Conservation (phyloP, 1,140 invertebrate species). For the Drosophila erecta region DNA sequence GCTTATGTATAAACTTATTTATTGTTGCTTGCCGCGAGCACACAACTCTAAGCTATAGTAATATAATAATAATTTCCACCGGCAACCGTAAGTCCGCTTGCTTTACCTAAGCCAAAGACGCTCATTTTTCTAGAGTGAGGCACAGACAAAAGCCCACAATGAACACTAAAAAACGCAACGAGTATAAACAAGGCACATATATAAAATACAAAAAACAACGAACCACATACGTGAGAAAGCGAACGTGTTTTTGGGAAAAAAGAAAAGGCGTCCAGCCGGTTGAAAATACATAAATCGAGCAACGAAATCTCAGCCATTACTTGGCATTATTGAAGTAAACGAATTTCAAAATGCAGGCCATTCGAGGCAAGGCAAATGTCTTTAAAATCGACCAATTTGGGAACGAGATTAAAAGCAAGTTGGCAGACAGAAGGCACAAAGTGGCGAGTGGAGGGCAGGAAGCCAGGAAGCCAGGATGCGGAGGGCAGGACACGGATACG, state of each 20-base stretch:
- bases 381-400: slow-evolving; percentile 61
- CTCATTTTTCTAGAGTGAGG: background rate
- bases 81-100: slow-evolving; percentile 5
- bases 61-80: background rate
- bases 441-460: background rate
- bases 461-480: background rate
- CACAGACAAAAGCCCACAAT: slow-evolving; percentile 20
- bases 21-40: too few relatives aligned
- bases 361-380: slow-evolving; percentile 49
- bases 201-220: slow-evolving; percentile 18
- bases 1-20: too few relatives aligned
- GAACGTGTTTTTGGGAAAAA: background rate
- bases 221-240: slow-evolving; percentile 30
- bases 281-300: slow-evolving; percentile 48
- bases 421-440: slow-evolving; percentile 7
- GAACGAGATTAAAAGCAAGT: slow-evolving; percentile 51
- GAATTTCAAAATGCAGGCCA: slow-evolving; percentile 60
- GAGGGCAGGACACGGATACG: background rate
- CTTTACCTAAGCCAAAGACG: slow-evolving; percentile 30
- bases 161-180: background rate
- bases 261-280: background rate
- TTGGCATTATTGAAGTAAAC: slow-evolving; percentile 73
- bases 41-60: too few relatives aligned
- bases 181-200: slow-evolving; percentile 24
- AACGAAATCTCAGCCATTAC: slow-evolving; percentile 71